Evolutionary conservation across 2,797 vertebrate species (phyloP).

Genomic region (Lagothrix lagotricha): DNA sequence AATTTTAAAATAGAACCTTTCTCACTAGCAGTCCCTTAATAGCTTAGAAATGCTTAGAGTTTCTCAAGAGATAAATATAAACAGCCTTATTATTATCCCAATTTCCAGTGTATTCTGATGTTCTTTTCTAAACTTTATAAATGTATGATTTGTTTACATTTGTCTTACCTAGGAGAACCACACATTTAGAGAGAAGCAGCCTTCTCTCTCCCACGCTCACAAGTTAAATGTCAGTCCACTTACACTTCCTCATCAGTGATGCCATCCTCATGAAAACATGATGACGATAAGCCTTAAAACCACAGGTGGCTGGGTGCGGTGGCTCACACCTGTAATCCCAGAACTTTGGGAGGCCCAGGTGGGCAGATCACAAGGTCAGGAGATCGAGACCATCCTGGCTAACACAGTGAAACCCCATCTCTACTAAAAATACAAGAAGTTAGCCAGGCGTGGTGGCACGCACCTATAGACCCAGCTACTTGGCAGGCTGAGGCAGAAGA

Average conservation of each 20-base stretch:
- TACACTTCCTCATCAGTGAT: neutral
- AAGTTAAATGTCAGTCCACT: neutral
- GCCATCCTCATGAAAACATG: neutral
- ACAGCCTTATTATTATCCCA: neutral
- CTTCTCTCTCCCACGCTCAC: neutral
- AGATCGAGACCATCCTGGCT: too few species aligned
- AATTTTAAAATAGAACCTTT: neutral
- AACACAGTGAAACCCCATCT: too few species aligned
- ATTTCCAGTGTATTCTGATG: neutral
- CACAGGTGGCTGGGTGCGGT: neutral
- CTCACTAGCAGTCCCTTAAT: neutral
- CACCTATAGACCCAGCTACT: too few species aligned
- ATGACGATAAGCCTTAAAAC: conserved; percentile 37
- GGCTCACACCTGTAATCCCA: too few species aligned
- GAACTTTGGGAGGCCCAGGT: too few species aligned
- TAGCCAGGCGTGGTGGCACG: too few species aligned
- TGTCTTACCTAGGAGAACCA: neutral
- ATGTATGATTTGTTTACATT: conserved; percentile 9
- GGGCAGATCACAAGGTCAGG: too few species aligned
- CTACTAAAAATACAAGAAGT: too few species aligned
- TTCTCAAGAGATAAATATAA: conserved; percentile 3
- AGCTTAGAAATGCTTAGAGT: neutral
- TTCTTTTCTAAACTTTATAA: conserved; percentile 15
- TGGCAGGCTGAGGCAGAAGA: too few species aligned
- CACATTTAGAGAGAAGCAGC: neutral